Base-by-base conservation (phyloP, 2,797 vertebrate genomes). In the Sebastes cheni region DNA sequence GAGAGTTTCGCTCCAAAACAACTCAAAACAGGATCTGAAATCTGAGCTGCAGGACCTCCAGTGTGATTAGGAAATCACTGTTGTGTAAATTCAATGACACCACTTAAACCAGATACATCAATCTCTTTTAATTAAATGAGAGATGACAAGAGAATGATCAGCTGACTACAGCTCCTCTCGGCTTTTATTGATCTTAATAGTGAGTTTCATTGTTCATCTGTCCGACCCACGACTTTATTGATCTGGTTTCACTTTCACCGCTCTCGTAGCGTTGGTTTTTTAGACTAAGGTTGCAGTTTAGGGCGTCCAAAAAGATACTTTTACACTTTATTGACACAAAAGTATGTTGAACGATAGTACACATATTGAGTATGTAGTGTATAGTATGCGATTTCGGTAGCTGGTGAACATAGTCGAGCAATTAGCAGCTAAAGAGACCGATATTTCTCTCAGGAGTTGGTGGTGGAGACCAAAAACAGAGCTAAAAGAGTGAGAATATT, bases 21-120 rank as follows among this genome's bases (percentile, higher is more conserved):
- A 39, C 34, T 39, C 16, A 59, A 69, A 73, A 54, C 71, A 36
- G 76, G 79, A 79, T 13, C 68, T 64, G 82, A 50, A 83, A 88
- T 27, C 78, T 54, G 87, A 89, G 69, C 81, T 29, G 25, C 11
- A 1, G 4, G 8, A 14, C 27, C 58, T 67, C 29, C 34, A 25
- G 32, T 11, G 32, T 8, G 79, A 79, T 65, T 76, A 30, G 2
- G 23, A 55, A 60, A 54, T 29, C 25, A 22, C 8, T 29, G 1
- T 7, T 36, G n/a, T 46, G 32, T 18, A 34, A 13, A n/a, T 29
- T 25, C 22, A 52, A 60, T 32, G 8, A 42, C 25, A 8, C 5
- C 46, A 30, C 34, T 29, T 36, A 13, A 67, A 73, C 25, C 11
- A 13, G 20, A 66, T 1, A 1, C 42, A 20, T 10, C 32, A n/a